Base-by-base conservation (phyloP, 1,140 invertebrate species). In the Argopecten irradians region DNA sequence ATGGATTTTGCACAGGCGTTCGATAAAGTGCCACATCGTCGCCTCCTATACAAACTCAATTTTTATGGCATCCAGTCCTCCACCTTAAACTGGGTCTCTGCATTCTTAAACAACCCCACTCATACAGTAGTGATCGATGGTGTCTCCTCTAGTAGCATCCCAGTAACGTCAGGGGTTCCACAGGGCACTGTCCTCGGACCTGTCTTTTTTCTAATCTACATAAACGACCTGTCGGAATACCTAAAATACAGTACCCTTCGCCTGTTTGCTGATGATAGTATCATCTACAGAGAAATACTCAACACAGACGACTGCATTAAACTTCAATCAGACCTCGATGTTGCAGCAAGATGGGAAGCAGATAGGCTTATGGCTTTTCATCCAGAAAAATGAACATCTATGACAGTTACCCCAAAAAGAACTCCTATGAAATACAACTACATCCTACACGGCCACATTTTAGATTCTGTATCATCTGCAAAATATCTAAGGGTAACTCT, bases 171-270 rank as follows among this genome's bases (percentile, higher is more conserved):
- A 13, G 87, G 91, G 32, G 86, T 88, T 1, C 91, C 91, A 1
- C 87, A 90, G 34, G 89, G 88, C 5, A 41, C 89, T 34, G 86
- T 89, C 34, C 85, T 91, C 2, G 86, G 88, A 0, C 89, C 89
- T 11, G 9, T 89, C 0, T 71, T 89, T 32, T 89, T 87, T 43
- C 35, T 87, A 0, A 0, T 83, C 13, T 83, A 83, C 19, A 89
- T 89, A 28, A 87, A 90, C 22, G 88, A 91, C 85, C 55, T 91
- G 8, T 28, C 22, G 82, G 84, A 90, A 34, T 87, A 87, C 36
- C 28, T 87, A 19, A 71, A 83, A 87, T 35, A 87, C 36, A 86
- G 86, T 34, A 71, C 86, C 13, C 34, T 88, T 13, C 88, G 89
- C 43, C 86, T 89, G 3, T 89, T 87, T 87, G 90, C 87, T 14